phyloP scores from a whole-genome alignment of 2,113 vertebrate genomes.

The Chionis minor region DNA sequence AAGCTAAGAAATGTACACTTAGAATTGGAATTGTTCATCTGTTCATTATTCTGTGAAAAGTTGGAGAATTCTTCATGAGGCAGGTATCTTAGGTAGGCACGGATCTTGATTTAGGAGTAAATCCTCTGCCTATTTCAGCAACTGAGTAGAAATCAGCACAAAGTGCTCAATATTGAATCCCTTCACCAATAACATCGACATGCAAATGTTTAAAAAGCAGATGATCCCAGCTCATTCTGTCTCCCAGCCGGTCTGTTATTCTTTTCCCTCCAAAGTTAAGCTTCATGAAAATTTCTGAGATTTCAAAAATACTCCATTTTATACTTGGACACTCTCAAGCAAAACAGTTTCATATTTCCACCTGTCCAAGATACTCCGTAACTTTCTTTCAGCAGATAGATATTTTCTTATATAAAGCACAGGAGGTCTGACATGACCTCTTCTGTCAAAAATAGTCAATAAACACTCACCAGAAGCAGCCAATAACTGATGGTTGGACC shows the following conservation, averaged over 20 bases:
- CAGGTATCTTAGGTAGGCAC: neutral
- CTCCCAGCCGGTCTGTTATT: neutral
- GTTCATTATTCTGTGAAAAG: neutral
- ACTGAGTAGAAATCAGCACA: neutral
- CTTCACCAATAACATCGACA: neutral
- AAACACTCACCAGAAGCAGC: neutral
- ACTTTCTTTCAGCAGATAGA: neutral
- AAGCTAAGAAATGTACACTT: neutral
- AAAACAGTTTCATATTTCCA: neutral
- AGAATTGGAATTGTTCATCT: neutral
- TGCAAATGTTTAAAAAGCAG: neutral
- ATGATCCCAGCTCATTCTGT: neutral
- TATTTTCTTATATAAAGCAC: neutral
- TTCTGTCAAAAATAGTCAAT: neutral
- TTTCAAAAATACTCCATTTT: neutral
- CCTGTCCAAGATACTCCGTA: neutral
- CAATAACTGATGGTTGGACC: neutral
- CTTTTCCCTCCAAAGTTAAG: neutral
- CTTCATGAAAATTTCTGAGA: neutral
- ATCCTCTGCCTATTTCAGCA: neutral
- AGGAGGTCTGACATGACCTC: neutral
- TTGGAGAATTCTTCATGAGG: neutral
- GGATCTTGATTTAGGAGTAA: neutral
- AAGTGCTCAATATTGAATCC: neutral
- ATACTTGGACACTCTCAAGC: neutral